A percentile compares a stretch with the other conserved stretches of the same genome.
Evolutionary conservation across 2,113 vertebrate genomes (phyloP).

Genomic region (Edolisoma coerulescens): DNA sequence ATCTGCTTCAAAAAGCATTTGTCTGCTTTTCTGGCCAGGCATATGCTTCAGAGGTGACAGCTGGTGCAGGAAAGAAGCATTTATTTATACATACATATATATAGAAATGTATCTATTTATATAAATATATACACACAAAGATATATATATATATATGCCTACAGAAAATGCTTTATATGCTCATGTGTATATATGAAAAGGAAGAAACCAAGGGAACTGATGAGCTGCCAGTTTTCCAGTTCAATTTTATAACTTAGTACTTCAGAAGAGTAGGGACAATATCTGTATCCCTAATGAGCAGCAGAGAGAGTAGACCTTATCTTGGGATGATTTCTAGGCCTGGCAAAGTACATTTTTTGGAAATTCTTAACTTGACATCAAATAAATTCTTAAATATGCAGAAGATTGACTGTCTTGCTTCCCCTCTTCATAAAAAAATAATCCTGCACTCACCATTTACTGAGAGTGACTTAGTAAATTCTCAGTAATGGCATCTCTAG

Average conservation of each 20-base stretch:
- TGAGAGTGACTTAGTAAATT: constrained; percentile 12
- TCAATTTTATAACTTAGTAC: background rate
- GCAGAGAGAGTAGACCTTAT: background rate
- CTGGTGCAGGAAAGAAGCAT: background rate
- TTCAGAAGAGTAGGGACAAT: background rate
- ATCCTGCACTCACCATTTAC: background rate
- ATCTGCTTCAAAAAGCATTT: constrained; percentile 33
- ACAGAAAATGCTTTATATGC: background rate
- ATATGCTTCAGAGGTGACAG: constrained; percentile 7
- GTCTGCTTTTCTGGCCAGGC: constrained; percentile 2
- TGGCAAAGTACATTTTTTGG: background rate
- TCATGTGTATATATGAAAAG: background rate
- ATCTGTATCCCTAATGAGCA: background rate
- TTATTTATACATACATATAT: background rate
- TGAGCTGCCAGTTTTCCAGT: background rate
- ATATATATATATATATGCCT: background rate
- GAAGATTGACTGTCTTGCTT: background rate
- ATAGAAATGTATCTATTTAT: background rate
- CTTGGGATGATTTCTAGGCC: background rate
- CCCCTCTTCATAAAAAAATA: background rate
- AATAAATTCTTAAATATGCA: constrained; percentile 41
- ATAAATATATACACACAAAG: background rate
- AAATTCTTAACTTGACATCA: constrained; percentile 29
- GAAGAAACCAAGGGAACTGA: background rate
- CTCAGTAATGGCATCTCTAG: background rate